Conservation (phyloP, 2,888 invertebrate genomes). For the Molanna angustata region DNA sequence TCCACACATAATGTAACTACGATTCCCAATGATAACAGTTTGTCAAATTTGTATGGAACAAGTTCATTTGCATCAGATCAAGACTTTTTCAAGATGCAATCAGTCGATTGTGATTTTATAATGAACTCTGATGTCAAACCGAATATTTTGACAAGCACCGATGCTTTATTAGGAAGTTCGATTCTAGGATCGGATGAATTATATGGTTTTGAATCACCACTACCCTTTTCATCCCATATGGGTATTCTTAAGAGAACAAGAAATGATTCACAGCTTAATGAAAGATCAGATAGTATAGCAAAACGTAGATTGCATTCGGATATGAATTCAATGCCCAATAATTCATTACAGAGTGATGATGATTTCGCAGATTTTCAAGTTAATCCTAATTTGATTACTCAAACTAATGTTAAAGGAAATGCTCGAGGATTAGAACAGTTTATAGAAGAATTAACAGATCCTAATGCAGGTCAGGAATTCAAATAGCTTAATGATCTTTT, state of each 20-base stretch:
- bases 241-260: constrained; percentile 1
- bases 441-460: constrained; percentile 28
- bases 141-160: background rate
- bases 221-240: background rate
- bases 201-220: background rate
- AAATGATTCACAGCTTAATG: background rate
- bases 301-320: background rate
- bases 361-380: constrained; percentile 1
- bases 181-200: background rate
- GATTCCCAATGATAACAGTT: no score
- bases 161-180: background rate
- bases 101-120: no score
- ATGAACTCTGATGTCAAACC: background rate
- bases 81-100: no score
- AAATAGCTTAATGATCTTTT: background rate
- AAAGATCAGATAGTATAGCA: background rate
- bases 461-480: constrained; percentile 22
- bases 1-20: no score
- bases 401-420: no score
- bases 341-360: no score
- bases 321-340: no score
- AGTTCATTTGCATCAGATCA: no score
- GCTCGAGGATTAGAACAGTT: constrained; percentile 21
- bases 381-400: no score
- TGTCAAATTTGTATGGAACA: no score